These are phyloP conservation scores for Plecturocebus donacophilus DNA, from an alignment of 2,113 vertebrate species.

Conservation along the genomic window DNA sequence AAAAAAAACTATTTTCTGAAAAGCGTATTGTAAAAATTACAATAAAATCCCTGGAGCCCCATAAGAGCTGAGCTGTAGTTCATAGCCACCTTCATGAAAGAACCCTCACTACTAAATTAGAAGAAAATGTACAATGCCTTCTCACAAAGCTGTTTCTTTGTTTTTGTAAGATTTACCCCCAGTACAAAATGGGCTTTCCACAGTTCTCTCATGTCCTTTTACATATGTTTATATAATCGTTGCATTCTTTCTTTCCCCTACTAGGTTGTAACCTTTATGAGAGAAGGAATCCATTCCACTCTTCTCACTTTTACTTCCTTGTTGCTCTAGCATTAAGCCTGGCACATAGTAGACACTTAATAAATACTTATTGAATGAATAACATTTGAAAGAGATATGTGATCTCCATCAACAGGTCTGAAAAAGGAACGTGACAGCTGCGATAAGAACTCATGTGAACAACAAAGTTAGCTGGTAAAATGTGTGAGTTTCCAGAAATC, in stretches of 20 bases:
- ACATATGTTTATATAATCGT: not conserved
- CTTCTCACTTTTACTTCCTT: not conserved
- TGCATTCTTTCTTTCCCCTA: not conserved
- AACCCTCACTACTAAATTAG: not conserved
- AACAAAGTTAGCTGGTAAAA: not conserved
- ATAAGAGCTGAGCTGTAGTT: not conserved
- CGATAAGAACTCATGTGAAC: not conserved
- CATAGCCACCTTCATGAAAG: not conserved
- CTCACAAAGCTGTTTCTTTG: not conserved
- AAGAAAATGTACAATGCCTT: not conserved
- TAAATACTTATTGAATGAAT: not conserved
- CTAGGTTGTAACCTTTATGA: not conserved
- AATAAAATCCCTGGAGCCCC: not conserved
- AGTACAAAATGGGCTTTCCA: too few relatives aligned
- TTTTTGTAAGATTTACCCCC: too few relatives aligned
- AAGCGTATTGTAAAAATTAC: not conserved
- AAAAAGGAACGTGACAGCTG: not conserved
- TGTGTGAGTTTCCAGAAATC: not conserved
- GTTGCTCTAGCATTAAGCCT: not conserved
- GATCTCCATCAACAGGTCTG: not conserved
- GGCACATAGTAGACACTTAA: not conserved
- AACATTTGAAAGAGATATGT: not conserved
- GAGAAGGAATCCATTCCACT: not conserved
- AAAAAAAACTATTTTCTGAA: not conserved
- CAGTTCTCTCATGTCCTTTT: not conserved